phyloP scores from a whole-genome alignment of 2,113 vertebrate species.

The Gymnarchus niloticus region DNA sequence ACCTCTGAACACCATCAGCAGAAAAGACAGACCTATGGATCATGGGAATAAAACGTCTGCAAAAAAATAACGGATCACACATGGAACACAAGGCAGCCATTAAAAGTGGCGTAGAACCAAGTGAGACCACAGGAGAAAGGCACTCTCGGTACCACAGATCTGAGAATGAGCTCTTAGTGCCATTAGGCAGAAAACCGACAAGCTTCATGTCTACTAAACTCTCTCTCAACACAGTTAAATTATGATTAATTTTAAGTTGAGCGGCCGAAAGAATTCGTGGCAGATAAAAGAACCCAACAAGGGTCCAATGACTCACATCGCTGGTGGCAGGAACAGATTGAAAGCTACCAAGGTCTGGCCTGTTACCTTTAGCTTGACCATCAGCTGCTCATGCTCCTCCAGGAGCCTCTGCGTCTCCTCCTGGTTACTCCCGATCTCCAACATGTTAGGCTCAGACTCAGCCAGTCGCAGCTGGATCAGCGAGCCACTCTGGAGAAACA shows the following conservation, averaged over 20 bases:
- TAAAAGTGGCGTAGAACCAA: too few species aligned
- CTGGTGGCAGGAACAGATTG: neutral
- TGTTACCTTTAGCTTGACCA: constrained; percentile 81
- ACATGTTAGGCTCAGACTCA: constrained; percentile 77
- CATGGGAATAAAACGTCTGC: too few species aligned
- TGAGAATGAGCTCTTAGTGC: too few species aligned
- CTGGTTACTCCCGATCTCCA: constrained; percentile 81
- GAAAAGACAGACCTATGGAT: too few species aligned
- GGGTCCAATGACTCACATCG: too few species aligned
- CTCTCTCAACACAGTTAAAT: neutral
- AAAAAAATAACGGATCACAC: too few species aligned
- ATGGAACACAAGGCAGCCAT: too few species aligned
- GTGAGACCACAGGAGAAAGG: too few species aligned
- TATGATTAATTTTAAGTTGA: neutral
- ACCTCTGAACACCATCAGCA: too few species aligned
- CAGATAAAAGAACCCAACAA: too few species aligned
- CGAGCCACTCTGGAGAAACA: constrained; percentile 69
- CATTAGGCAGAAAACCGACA: neutral
- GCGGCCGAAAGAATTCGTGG: neutral
- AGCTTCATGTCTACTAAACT: neutral
- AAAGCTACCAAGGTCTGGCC: too few species aligned
- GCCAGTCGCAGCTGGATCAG: constrained; percentile 77
- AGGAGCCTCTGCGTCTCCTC: constrained; percentile 76
- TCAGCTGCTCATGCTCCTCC: constrained; percentile 75
- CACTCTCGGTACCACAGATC: too few species aligned